Conservation (phyloP, 37 sponge, comb jelly and placozoan species). For the Sycon ciliatum region DNA sequence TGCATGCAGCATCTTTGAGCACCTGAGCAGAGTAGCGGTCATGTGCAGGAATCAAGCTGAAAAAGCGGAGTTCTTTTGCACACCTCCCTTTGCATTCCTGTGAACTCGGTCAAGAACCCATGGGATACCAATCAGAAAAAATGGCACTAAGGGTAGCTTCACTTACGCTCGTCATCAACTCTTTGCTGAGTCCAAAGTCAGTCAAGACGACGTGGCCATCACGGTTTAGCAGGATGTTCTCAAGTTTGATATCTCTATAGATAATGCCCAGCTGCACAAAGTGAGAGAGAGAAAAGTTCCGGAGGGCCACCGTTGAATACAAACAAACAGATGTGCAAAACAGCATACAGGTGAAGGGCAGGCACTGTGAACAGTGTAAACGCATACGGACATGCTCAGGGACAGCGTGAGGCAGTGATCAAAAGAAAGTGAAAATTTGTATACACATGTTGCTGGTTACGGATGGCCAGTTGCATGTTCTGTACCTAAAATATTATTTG, state of each 20-base stretch:
- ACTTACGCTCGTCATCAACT: slow-evolving; percentile 52
- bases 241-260: slow-evolving; percentile 90
- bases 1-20: too few relatives aligned
- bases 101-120: neutral
- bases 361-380: neutral
- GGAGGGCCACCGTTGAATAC: too few relatives aligned
- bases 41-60: too few relatives aligned
- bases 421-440: neutral
- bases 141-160: neutral
- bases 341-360: neutral
- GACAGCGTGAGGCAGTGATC: slow-evolving; percentile 11
- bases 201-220: slow-evolving; percentile 89
- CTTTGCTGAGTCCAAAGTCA: slow-evolving; percentile 94
- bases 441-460: neutral
- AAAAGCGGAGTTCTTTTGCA: too few relatives aligned
- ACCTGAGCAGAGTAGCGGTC: too few relatives aligned
- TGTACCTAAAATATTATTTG: too few relatives aligned
- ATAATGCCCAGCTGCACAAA: slow-evolving; percentile 75
- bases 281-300: neutral
- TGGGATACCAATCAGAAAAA: neutral
- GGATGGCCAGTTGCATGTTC: neutral
- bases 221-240: slow-evolving; percentile 82
- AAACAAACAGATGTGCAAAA: neutral
- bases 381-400: neutral
- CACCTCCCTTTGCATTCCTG: neutral